Conservation (phyloP, 1,140 invertebrate species). For the Listronotus bonariensis region DNA sequence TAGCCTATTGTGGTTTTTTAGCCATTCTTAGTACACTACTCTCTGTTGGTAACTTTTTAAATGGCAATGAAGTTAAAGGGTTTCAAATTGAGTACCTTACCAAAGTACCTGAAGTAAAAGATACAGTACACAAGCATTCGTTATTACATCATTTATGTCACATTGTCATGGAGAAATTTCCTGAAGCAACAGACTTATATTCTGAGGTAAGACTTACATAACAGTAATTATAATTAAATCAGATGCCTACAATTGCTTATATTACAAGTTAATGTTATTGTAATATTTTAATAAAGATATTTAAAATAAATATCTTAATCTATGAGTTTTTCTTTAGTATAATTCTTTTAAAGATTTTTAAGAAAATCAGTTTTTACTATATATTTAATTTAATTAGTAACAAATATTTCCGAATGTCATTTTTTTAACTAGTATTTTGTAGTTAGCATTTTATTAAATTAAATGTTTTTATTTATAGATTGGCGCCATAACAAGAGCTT, state of each 20-base stretch:
- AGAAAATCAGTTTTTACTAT: too few species aligned
- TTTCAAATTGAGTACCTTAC: slow-evolving; percentile 98
- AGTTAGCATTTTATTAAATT: neutral
- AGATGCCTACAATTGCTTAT: too few species aligned
- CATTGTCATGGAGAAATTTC: slow-evolving; percentile 96
- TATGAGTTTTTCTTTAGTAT: too few species aligned
- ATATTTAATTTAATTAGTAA: too few species aligned
- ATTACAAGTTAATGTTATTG: too few species aligned
- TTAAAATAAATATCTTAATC: too few species aligned
- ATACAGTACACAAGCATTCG: slow-evolving; percentile 98
- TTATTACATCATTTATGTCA: slow-evolving; percentile 96
- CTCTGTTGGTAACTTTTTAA: slow-evolving; percentile 96
- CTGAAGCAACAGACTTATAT: slow-evolving; percentile 94
- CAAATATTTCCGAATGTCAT: too few species aligned
- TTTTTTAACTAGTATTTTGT: too few species aligned
- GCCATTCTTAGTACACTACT: slow-evolving; percentile 88
- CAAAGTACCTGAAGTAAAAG: slow-evolving; percentile 99
- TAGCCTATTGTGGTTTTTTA: neutral
- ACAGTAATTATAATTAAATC: too few species aligned
- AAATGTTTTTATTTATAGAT: slow-evolving; percentile 62
- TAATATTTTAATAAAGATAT: too few species aligned
- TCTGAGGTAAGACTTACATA: slow-evolving; percentile 74
- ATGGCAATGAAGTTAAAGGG: slow-evolving; percentile 92
- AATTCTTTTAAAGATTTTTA: too few species aligned
- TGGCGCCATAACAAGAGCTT: slow-evolving; percentile 89